Percentiles rank a stretch among this genome's conserved stretches.
phyloP scores from a whole-genome alignment of 2,888 invertebrate species.

The Drosophila eohydei region DNA sequence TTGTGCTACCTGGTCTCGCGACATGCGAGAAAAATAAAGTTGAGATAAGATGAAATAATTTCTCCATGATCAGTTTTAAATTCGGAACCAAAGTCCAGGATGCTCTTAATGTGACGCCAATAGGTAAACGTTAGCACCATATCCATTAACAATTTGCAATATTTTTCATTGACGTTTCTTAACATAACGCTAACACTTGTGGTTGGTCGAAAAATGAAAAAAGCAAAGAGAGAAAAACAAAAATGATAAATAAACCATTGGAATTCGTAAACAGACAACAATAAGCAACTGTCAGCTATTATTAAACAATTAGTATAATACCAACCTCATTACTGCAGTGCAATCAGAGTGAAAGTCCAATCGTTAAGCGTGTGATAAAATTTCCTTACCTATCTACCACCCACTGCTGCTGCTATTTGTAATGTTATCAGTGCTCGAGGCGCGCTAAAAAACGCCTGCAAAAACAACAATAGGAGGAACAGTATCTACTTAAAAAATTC shows the following conservation, averaged over 20 bases:
- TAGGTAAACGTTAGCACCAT: conserved; percentile 30
- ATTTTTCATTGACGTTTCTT: conserved; percentile 12
- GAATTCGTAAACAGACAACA: conserved; percentile 2
- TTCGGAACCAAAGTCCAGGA: conserved; percentile 12
- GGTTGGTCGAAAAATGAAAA: conserved; percentile 26
- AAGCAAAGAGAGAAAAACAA: conserved; percentile 10
- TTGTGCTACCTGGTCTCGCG: conserved; percentile 41
- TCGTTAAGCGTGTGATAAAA: conserved; percentile 34
- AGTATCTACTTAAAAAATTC: conserved; percentile 32
- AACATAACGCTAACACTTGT: conserved; percentile 52
- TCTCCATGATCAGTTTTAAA: conserved; percentile 6
- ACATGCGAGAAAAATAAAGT: conserved; percentile 43
- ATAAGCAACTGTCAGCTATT: neutral
- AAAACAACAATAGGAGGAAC: conserved; percentile 23
- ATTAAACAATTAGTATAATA: neutral
- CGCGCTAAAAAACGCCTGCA: conserved; percentile 67
- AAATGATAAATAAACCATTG: conserved; percentile 39
- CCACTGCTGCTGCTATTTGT: conserved; percentile 41
- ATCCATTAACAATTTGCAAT: neutral
- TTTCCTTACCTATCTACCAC: conserved; percentile 35
- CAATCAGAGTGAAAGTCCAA: conserved; percentile 27
- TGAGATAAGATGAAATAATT: conserved; percentile 45
- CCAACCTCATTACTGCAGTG: neutral
- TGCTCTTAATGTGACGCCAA: conserved; percentile 20
- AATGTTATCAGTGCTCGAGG: conserved; percentile 68